Evolutionary conservation across 1,140 invertebrate genomes (phyloP), one percentile per base, ranked within the genome.

Genomic region (Zaprionus lachaisei): DNA sequence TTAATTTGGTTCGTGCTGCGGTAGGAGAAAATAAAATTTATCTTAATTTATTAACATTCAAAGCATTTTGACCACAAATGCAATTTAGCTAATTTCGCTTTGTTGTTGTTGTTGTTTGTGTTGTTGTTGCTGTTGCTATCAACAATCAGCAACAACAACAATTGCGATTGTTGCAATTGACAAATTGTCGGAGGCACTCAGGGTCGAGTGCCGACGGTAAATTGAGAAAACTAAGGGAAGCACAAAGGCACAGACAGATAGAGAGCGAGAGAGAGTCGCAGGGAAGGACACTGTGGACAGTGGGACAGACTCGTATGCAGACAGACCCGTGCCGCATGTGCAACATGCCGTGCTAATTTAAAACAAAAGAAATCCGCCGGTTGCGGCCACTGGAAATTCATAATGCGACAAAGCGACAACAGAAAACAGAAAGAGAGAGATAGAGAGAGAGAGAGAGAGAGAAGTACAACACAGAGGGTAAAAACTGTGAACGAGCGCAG

Each of bases 321-420:
- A 51, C 75, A 63, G 65, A 28, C 20, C 72, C 38, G 57, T 54
- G 65, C 58, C 84, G 79, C 80, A 90, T 89, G 84, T 89, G 84
- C 84, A 89, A 90, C 84, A 89, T 89, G 85, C 84, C 79, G 85
- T 85, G 84, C 85, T 79, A 89, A 89, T 89, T 90, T 90, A 79
- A 89, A 77, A 89, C 84, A 87, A 89, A 89, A 81, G 84, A 75
- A 44, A 90, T 61, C 51, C 51, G 64, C 83, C 72, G 83, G 83
- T 74, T 83, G 83, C 64, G 72, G 79, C 80, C 74, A 81, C 71
- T 87, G 78, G 56, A 79, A 79, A 82, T 81, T 65, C 85, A 81
- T 90, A 90, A 89, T 89, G 86, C 75, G 85, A 83, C 81, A 84
- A 89, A 73, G 55, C 63, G 57, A 49, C 44, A 49, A 20, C 7